phyloP scores from a whole-genome alignment of 2,888 invertebrate species.

The Heliconius hortense region DNA sequence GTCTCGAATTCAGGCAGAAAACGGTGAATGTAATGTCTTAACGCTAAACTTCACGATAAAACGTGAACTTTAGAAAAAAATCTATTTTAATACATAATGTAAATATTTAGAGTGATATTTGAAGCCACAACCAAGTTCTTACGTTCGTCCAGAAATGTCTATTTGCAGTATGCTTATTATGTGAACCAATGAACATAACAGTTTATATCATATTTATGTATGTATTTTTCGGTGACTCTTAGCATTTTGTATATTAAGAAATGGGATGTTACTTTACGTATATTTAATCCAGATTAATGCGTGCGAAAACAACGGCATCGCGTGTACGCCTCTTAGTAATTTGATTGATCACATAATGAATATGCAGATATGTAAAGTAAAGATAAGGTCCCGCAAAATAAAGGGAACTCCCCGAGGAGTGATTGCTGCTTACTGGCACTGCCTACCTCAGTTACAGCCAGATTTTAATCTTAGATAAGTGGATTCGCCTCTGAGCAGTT shows the following conservation, averaged over 20 bases:
- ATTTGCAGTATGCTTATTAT: neutral
- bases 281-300: slow-evolving; percentile 49
- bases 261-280: neutral
- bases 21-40: no score
- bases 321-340: slow-evolving; percentile 53
- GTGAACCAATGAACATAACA: neutral
- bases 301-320: slow-evolving; percentile 28
- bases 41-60: no score
- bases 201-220: neutral
- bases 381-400: slow-evolving; percentile 75
- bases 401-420: slow-evolving; percentile 72
- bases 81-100: neutral
- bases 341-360: slow-evolving; percentile 80
- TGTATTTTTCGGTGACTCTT: no score
- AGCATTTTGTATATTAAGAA: neutral
- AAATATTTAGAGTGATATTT: neutral
- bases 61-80: neutral
- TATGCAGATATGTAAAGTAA: slow-evolving; percentile 78
- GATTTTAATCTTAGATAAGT: slow-evolving; percentile 82
- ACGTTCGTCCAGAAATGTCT: neutral
- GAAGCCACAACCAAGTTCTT: neutral
- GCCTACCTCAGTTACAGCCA: slow-evolving; percentile 60
- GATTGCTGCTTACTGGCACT: slow-evolving; percentile 67
- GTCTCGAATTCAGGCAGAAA: no score
- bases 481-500: slow-evolving; percentile 71